A percentile compares a stretch with the other conserved stretches of the same genome.
Conservation (phyloP, 2,797 vertebrate species). For the Thunnus albacares region DNA sequence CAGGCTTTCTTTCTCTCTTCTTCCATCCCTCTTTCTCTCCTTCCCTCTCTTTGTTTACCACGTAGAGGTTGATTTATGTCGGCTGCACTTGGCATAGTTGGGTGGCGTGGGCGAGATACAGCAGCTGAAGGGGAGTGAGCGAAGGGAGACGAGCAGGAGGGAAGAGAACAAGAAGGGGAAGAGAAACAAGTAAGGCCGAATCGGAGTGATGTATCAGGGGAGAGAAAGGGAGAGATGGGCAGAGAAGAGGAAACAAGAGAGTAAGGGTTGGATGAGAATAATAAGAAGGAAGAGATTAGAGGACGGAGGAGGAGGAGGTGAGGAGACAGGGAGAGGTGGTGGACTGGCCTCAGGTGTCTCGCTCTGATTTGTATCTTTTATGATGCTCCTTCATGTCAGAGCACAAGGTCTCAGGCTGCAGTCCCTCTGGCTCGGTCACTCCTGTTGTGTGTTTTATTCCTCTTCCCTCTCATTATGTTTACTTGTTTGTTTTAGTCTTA, state of each 20-base stretch:
- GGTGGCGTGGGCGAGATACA: slow-evolving; percentile 80
- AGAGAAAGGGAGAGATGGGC: slow-evolving; percentile 45
- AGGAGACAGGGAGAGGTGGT: slow-evolving; percentile 56
- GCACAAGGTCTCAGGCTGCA: slow-evolving; percentile 60
- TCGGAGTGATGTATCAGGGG: slow-evolving; percentile 53
- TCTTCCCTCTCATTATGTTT: slow-evolving; percentile 27
- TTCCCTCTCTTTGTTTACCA: slow-evolving; percentile 80
- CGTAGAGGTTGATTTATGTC: slow-evolving; percentile 82
- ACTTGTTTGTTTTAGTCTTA: background rate
- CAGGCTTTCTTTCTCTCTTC: slow-evolving; percentile 62
- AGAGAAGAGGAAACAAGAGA: slow-evolving; percentile 43
- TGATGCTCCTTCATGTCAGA: slow-evolving; percentile 63
- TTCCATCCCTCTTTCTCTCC: slow-evolving; percentile 36
- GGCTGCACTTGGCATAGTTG: slow-evolving; percentile 80
- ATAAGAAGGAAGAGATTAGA: slow-evolving; percentile 41
- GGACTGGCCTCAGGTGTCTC: slow-evolving; percentile 67
- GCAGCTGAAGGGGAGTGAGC: slow-evolving; percentile 72
- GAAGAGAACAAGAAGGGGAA: slow-evolving; percentile 41
- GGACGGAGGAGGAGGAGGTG: slow-evolving; percentile 1
- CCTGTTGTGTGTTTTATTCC: slow-evolving; percentile 23
- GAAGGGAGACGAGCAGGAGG: slow-evolving; percentile 26
- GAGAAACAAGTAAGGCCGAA: slow-evolving; percentile 65
- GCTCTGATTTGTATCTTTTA: slow-evolving; percentile 70
- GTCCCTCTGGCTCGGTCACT: slow-evolving; percentile 27
- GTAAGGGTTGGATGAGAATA: slow-evolving; percentile 52